Evolutionary conservation across 2,113 vertebrate genomes (phyloP).

Genomic region (Sterna hirundo): DNA sequence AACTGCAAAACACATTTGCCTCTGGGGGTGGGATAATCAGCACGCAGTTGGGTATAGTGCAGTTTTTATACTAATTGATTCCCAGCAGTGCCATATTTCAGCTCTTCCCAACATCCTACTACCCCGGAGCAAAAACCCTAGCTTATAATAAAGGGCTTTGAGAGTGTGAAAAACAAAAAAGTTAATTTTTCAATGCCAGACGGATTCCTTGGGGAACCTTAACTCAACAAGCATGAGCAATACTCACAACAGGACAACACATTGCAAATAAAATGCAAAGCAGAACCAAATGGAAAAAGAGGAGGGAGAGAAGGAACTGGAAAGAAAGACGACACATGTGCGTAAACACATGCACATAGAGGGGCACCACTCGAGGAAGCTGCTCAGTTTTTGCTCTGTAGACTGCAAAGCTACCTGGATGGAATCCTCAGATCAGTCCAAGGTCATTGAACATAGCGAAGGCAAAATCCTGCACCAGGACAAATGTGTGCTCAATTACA

Average conservation of each 20-base stretch:
- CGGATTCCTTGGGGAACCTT: conserved; percentile 23
- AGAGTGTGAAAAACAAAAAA: conserved; percentile 19
- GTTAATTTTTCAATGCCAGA: conserved; percentile 15
- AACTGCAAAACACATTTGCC: conserved; percentile 13
- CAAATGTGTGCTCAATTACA: neutral
- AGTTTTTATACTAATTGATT: conserved; percentile 19
- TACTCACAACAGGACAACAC: conserved; percentile 33
- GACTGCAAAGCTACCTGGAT: neutral
- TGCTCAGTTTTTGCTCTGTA: neutral
- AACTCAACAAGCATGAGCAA: conserved; percentile 55
- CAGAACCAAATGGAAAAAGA: conserved; percentile 50
- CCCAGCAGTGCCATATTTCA: conserved; percentile 22
- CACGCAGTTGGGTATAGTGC: neutral
- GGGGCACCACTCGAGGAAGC: neutral
- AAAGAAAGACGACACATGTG: neutral
- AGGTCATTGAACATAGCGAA: neutral
- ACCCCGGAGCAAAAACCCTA: neutral
- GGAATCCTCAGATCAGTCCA: neutral
- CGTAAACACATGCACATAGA: neutral
- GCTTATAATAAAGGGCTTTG: neutral
- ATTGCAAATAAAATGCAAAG: conserved; percentile 38
- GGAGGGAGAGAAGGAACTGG: neutral
- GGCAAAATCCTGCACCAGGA: neutral
- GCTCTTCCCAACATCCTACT: conserved; percentile 4
- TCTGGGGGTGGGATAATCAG: neutral